phyloP scores from a whole-genome alignment of 2,888 invertebrate species.

The Dynastes grantii region DNA sequence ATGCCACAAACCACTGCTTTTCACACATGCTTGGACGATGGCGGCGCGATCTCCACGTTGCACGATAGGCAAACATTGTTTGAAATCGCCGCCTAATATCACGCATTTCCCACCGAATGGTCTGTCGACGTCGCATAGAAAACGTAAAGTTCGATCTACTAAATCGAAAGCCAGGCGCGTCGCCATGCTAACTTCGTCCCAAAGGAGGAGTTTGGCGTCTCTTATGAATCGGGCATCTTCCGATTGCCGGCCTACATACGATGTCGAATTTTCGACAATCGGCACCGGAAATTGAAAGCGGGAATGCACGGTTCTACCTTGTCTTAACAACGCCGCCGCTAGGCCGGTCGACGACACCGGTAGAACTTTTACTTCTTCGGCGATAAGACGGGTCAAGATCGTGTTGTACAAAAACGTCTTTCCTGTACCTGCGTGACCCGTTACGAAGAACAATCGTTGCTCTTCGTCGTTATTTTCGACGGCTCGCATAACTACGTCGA shows the following conservation, averaged over 20 bases:
- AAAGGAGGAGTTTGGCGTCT: slow-evolving; percentile 50
- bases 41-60: slow-evolving; percentile 41
- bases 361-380: too few species aligned
- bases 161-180: slow-evolving; percentile 48
- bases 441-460: slow-evolving; percentile 57
- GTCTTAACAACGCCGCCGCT: slow-evolving; percentile 58
- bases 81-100: too few species aligned
- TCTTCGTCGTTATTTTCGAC: not conserved
- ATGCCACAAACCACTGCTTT: not conserved
- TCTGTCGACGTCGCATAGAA: slow-evolving; percentile 42
- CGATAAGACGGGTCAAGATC: too few species aligned
- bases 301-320: slow-evolving; percentile 64
- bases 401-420: too few species aligned
- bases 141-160: slow-evolving; percentile 45
- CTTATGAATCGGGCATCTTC: slow-evolving; percentile 29
- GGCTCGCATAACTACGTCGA: not conserved
- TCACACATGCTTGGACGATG: slow-evolving; percentile 6
- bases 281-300: too few species aligned
- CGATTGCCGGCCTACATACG: slow-evolving; percentile 38
- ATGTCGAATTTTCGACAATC: slow-evolving; percentile 51
- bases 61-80: slow-evolving; percentile 49
- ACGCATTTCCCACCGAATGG: slow-evolving; percentile 52
- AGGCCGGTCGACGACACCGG: too few species aligned
- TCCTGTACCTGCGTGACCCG: slow-evolving; percentile 55
- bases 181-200: slow-evolving; percentile 54